These are phyloP conservation scores for Syngnathoides biaculeatus DNA, from an alignment of 2,113 vertebrate species.

Conservation along the genomic window DNA sequence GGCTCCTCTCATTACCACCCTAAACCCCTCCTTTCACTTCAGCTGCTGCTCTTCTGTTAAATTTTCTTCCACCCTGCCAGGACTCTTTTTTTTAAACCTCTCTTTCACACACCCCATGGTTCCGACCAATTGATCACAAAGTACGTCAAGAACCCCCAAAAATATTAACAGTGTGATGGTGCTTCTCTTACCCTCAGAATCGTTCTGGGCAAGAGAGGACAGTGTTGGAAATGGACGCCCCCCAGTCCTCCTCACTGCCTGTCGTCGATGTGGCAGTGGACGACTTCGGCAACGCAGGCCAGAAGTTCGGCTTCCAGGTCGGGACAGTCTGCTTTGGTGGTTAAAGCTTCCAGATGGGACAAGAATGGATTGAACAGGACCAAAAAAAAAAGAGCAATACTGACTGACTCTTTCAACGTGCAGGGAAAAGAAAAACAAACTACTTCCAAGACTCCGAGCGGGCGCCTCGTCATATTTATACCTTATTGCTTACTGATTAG, in stretches of 20 bases:
- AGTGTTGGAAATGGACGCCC: slow-evolving; percentile 85
- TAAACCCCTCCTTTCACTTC: too few species aligned
- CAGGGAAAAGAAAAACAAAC: slow-evolving; percentile 48
- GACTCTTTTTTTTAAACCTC: too few species aligned
- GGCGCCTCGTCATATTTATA: slow-evolving; percentile 59
- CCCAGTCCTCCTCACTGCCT: slow-evolving; percentile 85
- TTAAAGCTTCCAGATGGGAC: slow-evolving; percentile 54
- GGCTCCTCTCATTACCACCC: too few species aligned
- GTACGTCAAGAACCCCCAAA: neutral
- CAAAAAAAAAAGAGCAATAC: slow-evolving; percentile 32
- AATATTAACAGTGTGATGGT: neutral
- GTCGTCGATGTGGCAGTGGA: slow-evolving; percentile 88
- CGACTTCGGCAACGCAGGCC: slow-evolving; percentile 91
- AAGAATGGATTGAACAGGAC: neutral
- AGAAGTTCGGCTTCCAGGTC: slow-evolving; percentile 98
- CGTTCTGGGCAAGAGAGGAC: slow-evolving; percentile 89
- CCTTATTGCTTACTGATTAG: slow-evolving; percentile 14
- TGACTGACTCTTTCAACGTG: slow-evolving; percentile 59
- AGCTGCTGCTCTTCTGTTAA: too few species aligned
- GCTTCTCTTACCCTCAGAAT: slow-evolving; percentile 68
- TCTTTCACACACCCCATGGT: too few species aligned
- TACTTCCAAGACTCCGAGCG: slow-evolving; percentile 38
- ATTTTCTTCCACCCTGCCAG: too few species aligned
- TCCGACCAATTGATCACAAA: neutral
- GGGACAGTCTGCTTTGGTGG: slow-evolving; percentile 91